A percentile compares a stretch with the other conserved stretches of the same genome.
phyloP scores from a whole-genome alignment of 1,140 invertebrate species.

The Brachionus asplanchnoidis region DNA sequence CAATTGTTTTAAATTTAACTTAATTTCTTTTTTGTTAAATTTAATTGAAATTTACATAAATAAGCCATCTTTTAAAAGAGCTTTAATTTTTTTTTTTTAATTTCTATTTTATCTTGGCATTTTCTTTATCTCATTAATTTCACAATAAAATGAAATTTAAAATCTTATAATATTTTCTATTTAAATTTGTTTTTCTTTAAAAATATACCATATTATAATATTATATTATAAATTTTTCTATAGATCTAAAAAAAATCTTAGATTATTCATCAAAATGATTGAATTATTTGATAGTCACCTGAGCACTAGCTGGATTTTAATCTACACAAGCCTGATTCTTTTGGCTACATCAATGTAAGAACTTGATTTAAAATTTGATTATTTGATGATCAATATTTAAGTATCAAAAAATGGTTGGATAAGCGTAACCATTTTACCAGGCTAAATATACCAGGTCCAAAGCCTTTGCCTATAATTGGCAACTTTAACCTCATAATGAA shows the following conservation, averaged over 20 bases:
- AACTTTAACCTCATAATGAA: slow-evolving; percentile 2
- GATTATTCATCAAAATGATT: neutral
- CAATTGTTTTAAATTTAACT: no score
- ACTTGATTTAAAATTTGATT: neutral
- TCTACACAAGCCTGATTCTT: neutral
- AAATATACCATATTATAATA: no score
- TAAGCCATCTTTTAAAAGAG: no score
- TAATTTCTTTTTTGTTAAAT: no score
- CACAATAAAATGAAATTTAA: neutral
- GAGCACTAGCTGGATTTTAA: neutral
- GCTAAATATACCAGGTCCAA: slow-evolving; percentile 21
- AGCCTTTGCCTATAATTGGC: slow-evolving; percentile 20
- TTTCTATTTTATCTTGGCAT: no score
- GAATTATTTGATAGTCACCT: neutral
- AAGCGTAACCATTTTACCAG: neutral
- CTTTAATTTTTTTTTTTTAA: no score
- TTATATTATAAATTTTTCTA: no score
- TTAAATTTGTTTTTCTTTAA: neutral
- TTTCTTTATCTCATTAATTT: neutral
- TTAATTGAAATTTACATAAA: no score
- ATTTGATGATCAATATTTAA: neutral
- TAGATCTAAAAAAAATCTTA: no score
- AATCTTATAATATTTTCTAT: neutral
- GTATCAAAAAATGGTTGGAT: neutral
- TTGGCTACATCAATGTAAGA: neutral